Evolutionary conservation across 2,113 vertebrate species (phyloP).

Genomic region (Cryptomyrus ogoouensis): DNA sequence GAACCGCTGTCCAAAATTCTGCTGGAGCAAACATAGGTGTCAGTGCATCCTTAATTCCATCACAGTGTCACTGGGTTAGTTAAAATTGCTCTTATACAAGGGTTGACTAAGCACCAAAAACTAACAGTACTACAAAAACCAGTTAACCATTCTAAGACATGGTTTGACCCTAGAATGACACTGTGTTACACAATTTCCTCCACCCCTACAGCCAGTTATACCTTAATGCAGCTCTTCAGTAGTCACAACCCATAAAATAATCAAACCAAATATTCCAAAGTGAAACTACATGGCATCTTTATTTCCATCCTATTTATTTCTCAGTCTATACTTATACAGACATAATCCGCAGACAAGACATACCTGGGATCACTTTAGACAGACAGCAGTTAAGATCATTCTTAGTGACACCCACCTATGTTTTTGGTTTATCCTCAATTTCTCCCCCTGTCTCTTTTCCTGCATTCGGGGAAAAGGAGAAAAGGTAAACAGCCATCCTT

Average conservation of each 20-base stretch:
- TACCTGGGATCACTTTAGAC: neutral
- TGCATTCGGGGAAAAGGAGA: conserved; percentile 46
- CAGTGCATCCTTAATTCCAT: neutral
- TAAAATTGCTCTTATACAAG: neutral
- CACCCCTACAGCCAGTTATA: neutral
- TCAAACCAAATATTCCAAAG: neutral
- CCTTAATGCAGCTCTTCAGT: neutral
- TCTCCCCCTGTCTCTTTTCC: conserved; percentile 96
- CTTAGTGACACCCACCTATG: conserved; percentile 70
- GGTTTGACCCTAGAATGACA: neutral
- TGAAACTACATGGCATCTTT: neutral
- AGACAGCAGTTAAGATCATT: neutral
- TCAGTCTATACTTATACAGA: neutral
- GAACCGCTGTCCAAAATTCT: conserved; percentile 72
- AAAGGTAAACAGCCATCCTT: neutral
- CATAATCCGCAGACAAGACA: neutral
- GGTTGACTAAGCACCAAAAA: neutral
- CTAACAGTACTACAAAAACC: neutral
- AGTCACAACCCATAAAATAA: neutral
- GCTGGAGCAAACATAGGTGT: neutral
- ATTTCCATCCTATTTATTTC: neutral
- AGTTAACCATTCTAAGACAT: neutral
- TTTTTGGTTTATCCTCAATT: conserved; percentile 85
- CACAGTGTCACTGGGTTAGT: neutral
- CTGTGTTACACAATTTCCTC: neutral